Evolutionary conservation across 2,888 invertebrate genomes (phyloP).

Genomic region (Plebejus anna): DNA sequence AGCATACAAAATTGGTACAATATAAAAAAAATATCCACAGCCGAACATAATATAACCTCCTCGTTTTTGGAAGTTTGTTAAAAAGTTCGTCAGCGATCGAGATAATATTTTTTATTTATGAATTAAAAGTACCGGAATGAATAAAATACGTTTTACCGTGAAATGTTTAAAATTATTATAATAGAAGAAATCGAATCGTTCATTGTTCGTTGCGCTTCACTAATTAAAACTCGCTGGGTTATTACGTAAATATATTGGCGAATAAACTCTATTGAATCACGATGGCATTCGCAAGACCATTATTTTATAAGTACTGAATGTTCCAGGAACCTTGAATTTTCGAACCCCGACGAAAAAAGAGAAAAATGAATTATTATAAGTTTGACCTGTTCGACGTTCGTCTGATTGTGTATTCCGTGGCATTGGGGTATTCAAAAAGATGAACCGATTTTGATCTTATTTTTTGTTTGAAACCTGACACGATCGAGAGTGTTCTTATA

Average conservation of each 20-base stretch:
- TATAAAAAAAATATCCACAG: too few species aligned
- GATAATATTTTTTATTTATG: background rate
- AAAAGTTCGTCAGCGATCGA: background rate
- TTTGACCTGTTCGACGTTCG: background rate
- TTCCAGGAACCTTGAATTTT: too few species aligned
- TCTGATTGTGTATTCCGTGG: background rate
- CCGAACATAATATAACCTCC: too few species aligned
- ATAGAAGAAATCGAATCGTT: constrained; percentile 23
- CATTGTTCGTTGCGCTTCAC: constrained; percentile 25
- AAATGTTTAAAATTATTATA: constrained; percentile 18
- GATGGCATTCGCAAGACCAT: background rate
- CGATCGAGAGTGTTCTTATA: too few species aligned
- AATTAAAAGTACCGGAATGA: background rate
- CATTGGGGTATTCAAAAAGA: background rate
- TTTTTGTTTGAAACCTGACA: background rate
- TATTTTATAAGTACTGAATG: too few species aligned
- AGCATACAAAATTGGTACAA: too few species aligned
- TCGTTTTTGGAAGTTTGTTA: too few species aligned
- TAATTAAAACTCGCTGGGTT: constrained; percentile 14
- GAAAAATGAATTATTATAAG: too few species aligned
- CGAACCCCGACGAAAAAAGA: too few species aligned
- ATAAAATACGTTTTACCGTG: background rate
- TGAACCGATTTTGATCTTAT: background rate
- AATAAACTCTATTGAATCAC: background rate
- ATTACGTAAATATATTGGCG: background rate